Base-by-base conservation (phyloP, 2,888 invertebrate species). In the Hydropsyche betteni region DNA sequence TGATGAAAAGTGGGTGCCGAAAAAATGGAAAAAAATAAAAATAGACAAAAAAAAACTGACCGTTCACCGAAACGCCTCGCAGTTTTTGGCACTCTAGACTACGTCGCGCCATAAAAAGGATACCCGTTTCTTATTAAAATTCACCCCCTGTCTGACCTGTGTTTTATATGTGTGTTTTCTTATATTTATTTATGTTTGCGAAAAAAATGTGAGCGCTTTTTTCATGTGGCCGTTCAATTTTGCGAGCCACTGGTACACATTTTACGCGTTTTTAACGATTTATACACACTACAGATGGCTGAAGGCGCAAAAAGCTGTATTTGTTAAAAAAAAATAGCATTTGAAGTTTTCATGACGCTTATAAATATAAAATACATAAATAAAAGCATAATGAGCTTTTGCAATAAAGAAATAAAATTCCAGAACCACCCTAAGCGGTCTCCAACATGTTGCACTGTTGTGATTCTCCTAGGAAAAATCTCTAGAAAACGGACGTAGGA, bases 81-180 rank as follows among this genome's bases (percentile, higher is more conserved):
- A 36, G 14, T 44, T 64, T 64, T 51, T 34, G 36, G 8, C 36
- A 53, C 36, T 55, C 69, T 69, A 44, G 68, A 36, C 58, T 68
- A 58, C 44, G 73, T 14, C 71, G 77, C 70, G 24, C 52, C 36
- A 38, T 76, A 74, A 78, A 76, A 78, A 76, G 70, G 78, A 75
- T 77, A 73, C 68, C 72, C 38, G 74, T 74, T 76, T 78, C 76
- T 74, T 78, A 77, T 78, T 78, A 78, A 78, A 77, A 78, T 78
- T 78, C 78, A 75, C 74, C 78, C 78, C 70, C 38, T 75, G 78
- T 75, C 78, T 74, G 68, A 75, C 61, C 75, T 70, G 78, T 78
- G 76, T 58, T 70, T 52, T 70, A 53, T 70, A 70, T 16, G 24
- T 70, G 70, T 53, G 53, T 70, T 70, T 70, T 51, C 34, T 12